Conservation (phyloP, 2,797 vertebrate species). For the Microtus agrestis region DNA sequence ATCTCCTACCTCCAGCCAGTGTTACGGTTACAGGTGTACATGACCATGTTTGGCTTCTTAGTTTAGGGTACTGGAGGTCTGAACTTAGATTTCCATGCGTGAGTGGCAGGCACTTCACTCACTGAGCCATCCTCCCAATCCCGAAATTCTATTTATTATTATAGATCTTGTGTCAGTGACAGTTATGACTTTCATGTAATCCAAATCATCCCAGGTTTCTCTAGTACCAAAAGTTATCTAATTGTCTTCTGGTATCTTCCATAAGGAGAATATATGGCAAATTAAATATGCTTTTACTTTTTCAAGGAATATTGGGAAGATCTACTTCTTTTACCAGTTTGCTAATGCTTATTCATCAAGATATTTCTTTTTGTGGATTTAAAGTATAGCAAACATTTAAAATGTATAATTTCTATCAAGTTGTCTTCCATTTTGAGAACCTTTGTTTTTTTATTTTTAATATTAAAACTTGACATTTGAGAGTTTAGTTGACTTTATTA, state of each 20-base stretch:
- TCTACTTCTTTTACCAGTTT: background rate
- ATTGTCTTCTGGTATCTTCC: background rate
- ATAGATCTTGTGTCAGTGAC: background rate
- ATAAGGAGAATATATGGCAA: background rate
- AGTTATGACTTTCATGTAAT: background rate
- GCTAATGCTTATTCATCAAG: background rate
- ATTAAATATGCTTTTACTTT: slow-evolving; percentile 38
- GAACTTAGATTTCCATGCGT: background rate
- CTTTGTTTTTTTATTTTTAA: slow-evolving; percentile 23
- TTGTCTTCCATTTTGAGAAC: background rate
- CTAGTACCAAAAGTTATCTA: background rate
- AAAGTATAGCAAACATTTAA: slow-evolving; percentile 51
- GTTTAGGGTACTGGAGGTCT: background rate
- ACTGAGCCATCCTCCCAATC: background rate
- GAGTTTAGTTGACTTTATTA: slow-evolving; percentile 18
- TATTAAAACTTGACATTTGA: slow-evolving; percentile 54
- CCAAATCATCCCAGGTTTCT: background rate
- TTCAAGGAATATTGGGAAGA: slow-evolving; percentile 20
- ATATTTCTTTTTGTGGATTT: background rate
- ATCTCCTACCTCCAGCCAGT: background rate
- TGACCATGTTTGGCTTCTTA: background rate
- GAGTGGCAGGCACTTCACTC: no score
- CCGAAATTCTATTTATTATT: background rate
- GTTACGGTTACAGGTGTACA: background rate
- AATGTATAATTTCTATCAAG: slow-evolving; percentile 27